Evolutionary conservation across 1,140 invertebrate genomes (phyloP).

Genomic region (Hylaeus anthracinus): DNA sequence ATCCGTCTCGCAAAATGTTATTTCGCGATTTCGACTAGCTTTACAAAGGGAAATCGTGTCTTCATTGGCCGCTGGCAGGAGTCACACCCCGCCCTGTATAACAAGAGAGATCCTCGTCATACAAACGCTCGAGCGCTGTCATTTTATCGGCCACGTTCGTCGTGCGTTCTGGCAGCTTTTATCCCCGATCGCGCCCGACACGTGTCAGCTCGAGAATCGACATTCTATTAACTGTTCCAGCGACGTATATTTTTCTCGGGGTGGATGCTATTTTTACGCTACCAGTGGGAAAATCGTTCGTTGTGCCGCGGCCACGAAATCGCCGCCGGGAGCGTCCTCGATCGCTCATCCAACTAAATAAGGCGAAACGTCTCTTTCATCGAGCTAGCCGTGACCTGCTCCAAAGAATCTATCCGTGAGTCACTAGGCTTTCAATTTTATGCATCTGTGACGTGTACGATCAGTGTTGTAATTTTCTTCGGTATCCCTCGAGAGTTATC

Average conservation of each 20-base stretch:
- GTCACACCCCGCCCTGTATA: background rate
- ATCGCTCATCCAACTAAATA: slow-evolving; percentile 23
- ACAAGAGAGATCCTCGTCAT: background rate
- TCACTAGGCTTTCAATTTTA: background rate
- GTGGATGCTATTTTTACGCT: background rate
- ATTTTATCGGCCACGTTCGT: slow-evolving; percentile 24
- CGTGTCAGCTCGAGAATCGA: slow-evolving; percentile 33
- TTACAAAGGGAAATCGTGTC: background rate
- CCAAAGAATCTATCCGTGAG: background rate
- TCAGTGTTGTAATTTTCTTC: too few species aligned
- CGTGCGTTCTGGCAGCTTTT: slow-evolving; percentile 17
- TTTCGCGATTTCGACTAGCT: too few species aligned
- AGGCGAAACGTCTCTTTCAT: slow-evolving; percentile 15
- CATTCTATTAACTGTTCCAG: slow-evolving; percentile 37
- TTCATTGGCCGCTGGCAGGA: background rate
- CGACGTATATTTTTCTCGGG: background rate
- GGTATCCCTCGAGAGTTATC: too few species aligned
- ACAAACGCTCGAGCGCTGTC: slow-evolving; percentile 8
- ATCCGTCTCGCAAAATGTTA: too few species aligned
- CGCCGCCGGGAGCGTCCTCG: slow-evolving; percentile 2
- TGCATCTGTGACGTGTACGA: too few species aligned
- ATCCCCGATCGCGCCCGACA: slow-evolving; percentile 38
- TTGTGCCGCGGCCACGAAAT: background rate
- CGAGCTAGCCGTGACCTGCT: slow-evolving; percentile 5
- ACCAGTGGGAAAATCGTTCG: slow-evolving; percentile 10